These are phyloP conservation scores for Andrena hattorfiana DNA, from an alignment of 2,888 invertebrate genomes.

Conservation along the genomic window DNA sequence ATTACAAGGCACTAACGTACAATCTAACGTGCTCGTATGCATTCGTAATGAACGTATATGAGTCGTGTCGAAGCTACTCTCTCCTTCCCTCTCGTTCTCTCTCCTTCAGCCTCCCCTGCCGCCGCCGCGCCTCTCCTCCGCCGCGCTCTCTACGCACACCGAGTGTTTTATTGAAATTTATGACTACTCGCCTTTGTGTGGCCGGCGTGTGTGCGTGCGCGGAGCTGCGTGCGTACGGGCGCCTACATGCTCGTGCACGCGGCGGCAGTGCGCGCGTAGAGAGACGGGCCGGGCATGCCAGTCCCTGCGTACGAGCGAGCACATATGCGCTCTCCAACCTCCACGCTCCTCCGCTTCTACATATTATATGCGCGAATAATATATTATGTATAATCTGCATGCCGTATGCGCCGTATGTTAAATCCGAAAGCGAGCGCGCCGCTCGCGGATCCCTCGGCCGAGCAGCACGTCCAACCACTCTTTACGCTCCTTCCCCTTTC, in stretches of 20 bases:
- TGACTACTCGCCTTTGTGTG: conserved; percentile 73
- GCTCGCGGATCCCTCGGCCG: conserved; percentile 20
- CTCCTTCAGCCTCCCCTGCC: conserved; percentile 45
- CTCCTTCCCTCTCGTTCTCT: conserved; percentile 63
- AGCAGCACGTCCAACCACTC: conserved; percentile 2
- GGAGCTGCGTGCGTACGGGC: conserved; percentile 1
- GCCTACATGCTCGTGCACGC: not conserved
- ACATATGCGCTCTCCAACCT: conserved; percentile 26
- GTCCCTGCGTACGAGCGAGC: conserved; percentile 13
- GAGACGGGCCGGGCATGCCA: not conserved
- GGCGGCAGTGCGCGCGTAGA: not conserved
- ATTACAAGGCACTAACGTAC: conserved; percentile 84
- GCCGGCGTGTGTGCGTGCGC: conserved; percentile 32
- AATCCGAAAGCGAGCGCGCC: conserved; percentile 43
- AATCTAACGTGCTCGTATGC: conserved; percentile 84
- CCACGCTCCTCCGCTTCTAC: conserved; percentile 45
- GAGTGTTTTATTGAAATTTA: conserved; percentile 82
- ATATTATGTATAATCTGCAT: conserved; percentile 64
- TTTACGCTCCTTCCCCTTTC: not conserved
- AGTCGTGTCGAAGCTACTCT: conserved; percentile 82
- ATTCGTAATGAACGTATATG: conserved; percentile 85
- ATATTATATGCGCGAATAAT: conserved; percentile 60
- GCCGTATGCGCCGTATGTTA: conserved; percentile 39
- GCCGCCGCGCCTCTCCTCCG: conserved; percentile 52
- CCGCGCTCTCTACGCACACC: conserved; percentile 69